phyloP scores from a whole-genome alignment of 2,797 vertebrate species.

The Acipenser transmontanus region DNA sequence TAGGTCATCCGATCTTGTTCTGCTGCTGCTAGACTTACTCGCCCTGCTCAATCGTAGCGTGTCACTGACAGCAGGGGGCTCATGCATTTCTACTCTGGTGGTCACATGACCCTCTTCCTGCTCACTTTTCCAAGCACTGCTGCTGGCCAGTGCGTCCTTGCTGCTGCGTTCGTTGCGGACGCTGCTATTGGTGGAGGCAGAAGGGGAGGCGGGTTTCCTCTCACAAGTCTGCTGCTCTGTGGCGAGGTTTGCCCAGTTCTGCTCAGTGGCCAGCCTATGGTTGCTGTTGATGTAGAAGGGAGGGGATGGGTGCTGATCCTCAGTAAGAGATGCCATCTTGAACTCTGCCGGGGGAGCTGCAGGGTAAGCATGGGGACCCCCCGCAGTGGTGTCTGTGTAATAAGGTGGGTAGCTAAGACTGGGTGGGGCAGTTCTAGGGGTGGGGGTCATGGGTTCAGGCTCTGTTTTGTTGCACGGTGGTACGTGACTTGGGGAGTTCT shows the following conservation, averaged over 20 bases:
- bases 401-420: slow-evolving; percentile 49
- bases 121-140: slow-evolving; percentile 32
- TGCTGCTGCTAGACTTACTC: slow-evolving; percentile 62
- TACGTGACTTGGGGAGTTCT: slow-evolving; percentile 49
- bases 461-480: slow-evolving; percentile 34
- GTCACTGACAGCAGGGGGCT: slow-evolving; percentile 53
- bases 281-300: slow-evolving; percentile 49
- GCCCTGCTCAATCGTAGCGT: slow-evolving; percentile 61
- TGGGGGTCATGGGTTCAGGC: slow-evolving; percentile 30
- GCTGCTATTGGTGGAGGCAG: slow-evolving; percentile 44
- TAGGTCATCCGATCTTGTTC: slow-evolving; percentile 77
- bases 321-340: slow-evolving; percentile 31
- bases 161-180: slow-evolving; percentile 31
- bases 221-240: slow-evolving; percentile 47
- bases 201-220: slow-evolving; percentile 45
- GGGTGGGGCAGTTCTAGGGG: slow-evolving; percentile 37
- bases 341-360: slow-evolving; percentile 32
- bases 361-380: slow-evolving; percentile 24
- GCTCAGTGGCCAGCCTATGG: slow-evolving; percentile 43
- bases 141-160: slow-evolving; percentile 40
- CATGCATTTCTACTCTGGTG: slow-evolving; percentile 69
- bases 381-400: slow-evolving; percentile 46
- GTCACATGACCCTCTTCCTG: slow-evolving; percentile 46
- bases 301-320: slow-evolving; percentile 30
- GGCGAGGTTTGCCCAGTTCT: slow-evolving; percentile 68